These are phyloP conservation scores for Cryptotis parvus DNA, from an alignment of 2,113 vertebrate species.

Conservation along the genomic window DNA sequence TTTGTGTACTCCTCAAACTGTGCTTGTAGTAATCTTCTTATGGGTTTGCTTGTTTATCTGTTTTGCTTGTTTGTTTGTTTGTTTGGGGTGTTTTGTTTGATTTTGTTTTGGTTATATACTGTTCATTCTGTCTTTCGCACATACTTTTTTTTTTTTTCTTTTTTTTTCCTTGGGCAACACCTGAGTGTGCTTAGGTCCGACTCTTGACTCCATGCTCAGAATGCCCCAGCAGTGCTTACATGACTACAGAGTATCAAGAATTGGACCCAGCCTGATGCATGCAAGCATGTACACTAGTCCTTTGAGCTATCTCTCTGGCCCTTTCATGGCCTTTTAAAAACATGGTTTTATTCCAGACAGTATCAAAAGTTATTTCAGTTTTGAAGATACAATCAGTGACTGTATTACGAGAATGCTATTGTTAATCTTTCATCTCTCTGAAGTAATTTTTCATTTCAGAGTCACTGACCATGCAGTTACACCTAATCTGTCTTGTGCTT, in stretches of 20 bases:
- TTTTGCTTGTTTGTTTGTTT: too few relatives aligned
- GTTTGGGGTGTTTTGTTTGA: too few relatives aligned
- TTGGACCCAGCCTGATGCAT: too few relatives aligned
- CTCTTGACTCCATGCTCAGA: too few relatives aligned
- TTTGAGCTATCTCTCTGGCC: too few relatives aligned
- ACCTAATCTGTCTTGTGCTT: slow-evolving; percentile 60
- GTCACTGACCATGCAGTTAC: background rate
- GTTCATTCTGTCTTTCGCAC: slow-evolving; percentile 57
- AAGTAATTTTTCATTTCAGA: slow-evolving; percentile 35
- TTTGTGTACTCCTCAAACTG: background rate
- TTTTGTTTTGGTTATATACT: slow-evolving; percentile 1
- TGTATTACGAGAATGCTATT: slow-evolving; percentile 50
- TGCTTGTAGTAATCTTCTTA: slow-evolving; percentile 53
- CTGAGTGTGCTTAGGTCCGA: too few relatives aligned
- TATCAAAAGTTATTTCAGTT: slow-evolving; percentile 20
- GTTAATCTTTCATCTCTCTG: slow-evolving; percentile 52
- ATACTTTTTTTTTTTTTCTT: background rate
- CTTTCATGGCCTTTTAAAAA: slow-evolving; percentile 11
- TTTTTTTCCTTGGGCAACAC: background rate
- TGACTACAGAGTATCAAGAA: too few relatives aligned
- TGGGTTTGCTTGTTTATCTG: background rate
- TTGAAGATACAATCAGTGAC: slow-evolving; percentile 27
- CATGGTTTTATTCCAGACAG: slow-evolving; percentile 55
- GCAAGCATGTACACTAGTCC: too few relatives aligned
- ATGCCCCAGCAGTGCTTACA: too few relatives aligned